Base-by-base conservation (phyloP, 30 jellyfish, hydroid and myxozoan genomes). In the Euphysa ruthae region DNA sequence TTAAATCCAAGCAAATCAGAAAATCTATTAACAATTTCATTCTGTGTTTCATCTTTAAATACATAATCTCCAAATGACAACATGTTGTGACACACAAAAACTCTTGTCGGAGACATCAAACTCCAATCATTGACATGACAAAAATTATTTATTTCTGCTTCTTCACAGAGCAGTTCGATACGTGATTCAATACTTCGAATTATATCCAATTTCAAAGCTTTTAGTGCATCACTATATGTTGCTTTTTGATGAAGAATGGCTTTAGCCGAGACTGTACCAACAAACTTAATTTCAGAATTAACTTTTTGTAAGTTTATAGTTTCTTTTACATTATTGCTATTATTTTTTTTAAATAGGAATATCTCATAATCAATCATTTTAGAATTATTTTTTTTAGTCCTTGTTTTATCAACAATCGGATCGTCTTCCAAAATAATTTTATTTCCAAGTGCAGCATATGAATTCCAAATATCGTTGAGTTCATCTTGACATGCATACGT, bases 71-170 rank as follows among this genome's bases (percentile, higher is more conserved):
- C 71, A 35, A 77, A 85, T 24, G 58, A 61, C 6, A 73, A 20
- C 21, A 77, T 74, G 14, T 77, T 43, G 33, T 74, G 49, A 35
- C 43, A 65, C 16, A 81, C 82, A 63, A 85, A 71, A 30, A 85
- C 92, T 26, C 94, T 82, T 25, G 82, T 73, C 21, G 96, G 96
- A 16, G 96, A 85, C 24, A 85, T 78, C 52, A 85, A 70, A 55
- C 96, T 85, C 96, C 96, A 85, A 35, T 85, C 82, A 22, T 85
- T 88, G 42, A 85, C 96, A 66, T 88, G 97, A 43, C 78, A 74
- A 19, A 88, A 77, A 75, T 88, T 75, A 61, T 88, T 88, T 1
- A 88, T 84, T 33, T 88, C 94, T 12, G 97, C 97, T 74, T 88
- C 97, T 61, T 88, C 97, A 75, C 94, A 88, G 24, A 88, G 75